phyloP scores from a whole-genome alignment of 2,888 invertebrate species.

The Gymnocheta viridis region DNA sequence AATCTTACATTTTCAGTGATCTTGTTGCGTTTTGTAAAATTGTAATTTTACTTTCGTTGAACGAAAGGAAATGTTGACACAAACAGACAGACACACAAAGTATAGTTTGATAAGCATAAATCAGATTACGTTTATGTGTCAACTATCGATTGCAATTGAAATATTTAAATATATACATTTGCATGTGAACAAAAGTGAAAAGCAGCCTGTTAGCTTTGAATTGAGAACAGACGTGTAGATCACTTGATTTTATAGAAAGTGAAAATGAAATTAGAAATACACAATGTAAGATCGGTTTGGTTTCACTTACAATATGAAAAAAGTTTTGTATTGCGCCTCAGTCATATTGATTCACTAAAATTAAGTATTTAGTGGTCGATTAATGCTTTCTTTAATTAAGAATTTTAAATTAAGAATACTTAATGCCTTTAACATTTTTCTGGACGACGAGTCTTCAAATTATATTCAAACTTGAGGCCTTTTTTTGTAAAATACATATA shows the following conservation, averaged over 20 bases:
- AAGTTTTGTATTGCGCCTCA: too few species aligned
- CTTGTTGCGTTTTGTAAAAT: conserved; percentile 43
- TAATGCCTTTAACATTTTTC: too few species aligned
- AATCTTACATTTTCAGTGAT: conserved; percentile 28
- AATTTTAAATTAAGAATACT: too few species aligned
- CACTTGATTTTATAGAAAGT: not conserved
- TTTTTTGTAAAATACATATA: too few species aligned
- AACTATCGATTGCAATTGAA: conserved; percentile 26
- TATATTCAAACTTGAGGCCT: too few species aligned
- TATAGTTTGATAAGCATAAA: conserved; percentile 20
- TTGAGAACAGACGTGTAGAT: not conserved
- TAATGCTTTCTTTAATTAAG: too few species aligned
- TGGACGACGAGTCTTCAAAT: too few species aligned
- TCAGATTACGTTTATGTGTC: conserved; percentile 65
- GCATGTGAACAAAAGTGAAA: conserved; percentile 56
- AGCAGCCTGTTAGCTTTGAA: not conserved
- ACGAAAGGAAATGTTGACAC: conserved; percentile 66
- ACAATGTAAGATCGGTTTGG: too few species aligned
- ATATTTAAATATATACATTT: conserved; percentile 4
- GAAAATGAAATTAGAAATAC: not conserved
- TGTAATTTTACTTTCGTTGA: conserved; percentile 61
- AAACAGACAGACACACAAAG: conserved; percentile 8
- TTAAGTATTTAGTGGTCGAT: too few species aligned
- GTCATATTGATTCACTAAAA: too few species aligned
- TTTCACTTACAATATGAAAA: too few species aligned